Evolutionary conservation across 2,888 invertebrate species (phyloP), one percentile per base, ranked within the genome.

Genomic region (Cryptops parisi): DNA sequence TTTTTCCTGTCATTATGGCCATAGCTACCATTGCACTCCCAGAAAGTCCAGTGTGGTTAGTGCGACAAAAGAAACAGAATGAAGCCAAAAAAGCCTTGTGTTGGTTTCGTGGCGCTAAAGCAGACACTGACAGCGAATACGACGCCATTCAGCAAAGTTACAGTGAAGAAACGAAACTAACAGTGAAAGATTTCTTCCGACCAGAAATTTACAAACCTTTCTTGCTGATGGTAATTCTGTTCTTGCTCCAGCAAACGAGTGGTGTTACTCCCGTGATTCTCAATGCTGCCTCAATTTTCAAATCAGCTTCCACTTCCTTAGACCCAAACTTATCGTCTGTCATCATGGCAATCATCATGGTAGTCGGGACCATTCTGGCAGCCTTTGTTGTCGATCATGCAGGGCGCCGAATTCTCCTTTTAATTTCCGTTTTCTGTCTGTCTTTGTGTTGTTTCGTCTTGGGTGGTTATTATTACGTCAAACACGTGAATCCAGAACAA

Each of bases 241-340:
- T 94, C 93, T 79, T 90, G 62, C 91, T 94, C 73, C 96, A 96
- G 74, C 96, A 96, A 68, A 71, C 91, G 17, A 80, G 82, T 56
- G 87, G 87, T 39, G 79, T 86, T 50, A 88, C 88, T 62, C 84
- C 84, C 0, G 81, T 88, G 4, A 82, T 88, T 58, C 84, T 88
- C 68, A 87, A 85, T 63, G 77, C 82, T 0, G 76, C 77, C 0
- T 67, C 73, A 1, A 91, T 93, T 56, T 90, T 91, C 67, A 63
- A 69, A 49, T 81, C 74, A 38, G 79, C 84, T 12, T 78, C 78
- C 3, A 75, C 76, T 1, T 58, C 69, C 0, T 71, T 85, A 24
- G 68, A 76, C 12, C 66, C 79, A 0, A 73, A 76, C 27, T 65
- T 76, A 4, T 78, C 84, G 0, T 78, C 86, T 0, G 85, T 90